These are phyloP conservation scores for Oreochromis tanganicae DNA, from an alignment of 2,113 vertebrate genomes.

Conservation along the genomic window DNA sequence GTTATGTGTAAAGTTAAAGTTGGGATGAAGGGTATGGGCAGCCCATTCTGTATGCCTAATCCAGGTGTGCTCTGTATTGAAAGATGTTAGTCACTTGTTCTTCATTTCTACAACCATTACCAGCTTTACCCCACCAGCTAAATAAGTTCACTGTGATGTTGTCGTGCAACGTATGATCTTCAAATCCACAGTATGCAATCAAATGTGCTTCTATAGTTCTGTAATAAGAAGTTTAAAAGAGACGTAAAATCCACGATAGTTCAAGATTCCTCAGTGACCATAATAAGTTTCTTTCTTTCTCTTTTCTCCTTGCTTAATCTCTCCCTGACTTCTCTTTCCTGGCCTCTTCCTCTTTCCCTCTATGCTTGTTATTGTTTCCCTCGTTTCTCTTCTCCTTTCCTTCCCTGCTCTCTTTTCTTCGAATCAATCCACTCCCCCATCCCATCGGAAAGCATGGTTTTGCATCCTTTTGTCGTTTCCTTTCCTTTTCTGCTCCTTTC, in stretches of 20 bases:
- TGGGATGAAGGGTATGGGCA: background rate
- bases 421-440: background rate
- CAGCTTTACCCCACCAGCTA: background rate
- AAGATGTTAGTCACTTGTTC: background rate
- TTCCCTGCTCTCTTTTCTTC: background rate
- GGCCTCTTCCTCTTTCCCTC: background rate
- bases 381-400: background rate
- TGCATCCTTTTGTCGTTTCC: background rate
- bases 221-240: background rate
- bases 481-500: background rate
- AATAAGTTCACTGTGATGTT: background rate
- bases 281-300: background rate
- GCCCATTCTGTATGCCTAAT: background rate
- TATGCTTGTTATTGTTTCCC: background rate
- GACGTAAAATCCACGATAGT: background rate
- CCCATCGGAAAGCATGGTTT: background rate
- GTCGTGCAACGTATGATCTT: background rate
- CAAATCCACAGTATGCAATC: background rate
- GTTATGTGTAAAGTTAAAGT: background rate
- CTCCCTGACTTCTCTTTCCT: background rate
- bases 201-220: background rate
- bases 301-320: background rate
- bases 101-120: background rate
- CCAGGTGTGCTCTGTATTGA: background rate
- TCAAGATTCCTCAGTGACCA: background rate